These are phyloP conservation scores for Rhogogaster chlorosoma DNA, from an alignment of 2,888 invertebrate genomes.

Conservation along the genomic window DNA sequence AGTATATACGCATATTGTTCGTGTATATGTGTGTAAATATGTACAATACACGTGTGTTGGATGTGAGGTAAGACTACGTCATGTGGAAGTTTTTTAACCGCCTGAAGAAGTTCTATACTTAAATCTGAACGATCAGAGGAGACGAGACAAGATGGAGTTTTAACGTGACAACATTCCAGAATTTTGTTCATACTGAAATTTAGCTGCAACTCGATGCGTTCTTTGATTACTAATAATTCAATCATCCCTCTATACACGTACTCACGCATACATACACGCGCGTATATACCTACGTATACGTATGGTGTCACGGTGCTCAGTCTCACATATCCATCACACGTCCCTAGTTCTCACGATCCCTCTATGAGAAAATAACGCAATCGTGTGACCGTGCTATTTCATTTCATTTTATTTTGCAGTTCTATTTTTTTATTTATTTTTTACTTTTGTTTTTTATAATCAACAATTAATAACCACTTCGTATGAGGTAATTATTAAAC, in stretches of 20 bases:
- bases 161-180: background rate
- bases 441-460: background rate
- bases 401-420: background rate
- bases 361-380: constrained; percentile 40
- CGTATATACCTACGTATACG: background rate
- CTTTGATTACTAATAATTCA: constrained; percentile 6
- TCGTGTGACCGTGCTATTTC: constrained; percentile 1
- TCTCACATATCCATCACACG: constrained; percentile 29
- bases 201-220: background rate
- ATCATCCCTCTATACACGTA: background rate
- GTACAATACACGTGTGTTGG: background rate
- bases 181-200: background rate
- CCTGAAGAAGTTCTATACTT: constrained; percentile 13
- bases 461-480: background rate
- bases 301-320: background rate
- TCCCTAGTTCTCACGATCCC: constrained; percentile 40
- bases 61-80: background rate
- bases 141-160: background rate
- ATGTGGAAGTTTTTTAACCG: constrained; percentile 31
- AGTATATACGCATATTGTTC: background rate
- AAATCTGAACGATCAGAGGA: background rate
- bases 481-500: background rate
- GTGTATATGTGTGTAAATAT: background rate
- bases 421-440: background rate
- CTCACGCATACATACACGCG: background rate